Evolutionary conservation across 2,888 invertebrate species (phyloP), one percentile per base, ranked within the genome.

Genomic region (Andricus curvator): DNA sequence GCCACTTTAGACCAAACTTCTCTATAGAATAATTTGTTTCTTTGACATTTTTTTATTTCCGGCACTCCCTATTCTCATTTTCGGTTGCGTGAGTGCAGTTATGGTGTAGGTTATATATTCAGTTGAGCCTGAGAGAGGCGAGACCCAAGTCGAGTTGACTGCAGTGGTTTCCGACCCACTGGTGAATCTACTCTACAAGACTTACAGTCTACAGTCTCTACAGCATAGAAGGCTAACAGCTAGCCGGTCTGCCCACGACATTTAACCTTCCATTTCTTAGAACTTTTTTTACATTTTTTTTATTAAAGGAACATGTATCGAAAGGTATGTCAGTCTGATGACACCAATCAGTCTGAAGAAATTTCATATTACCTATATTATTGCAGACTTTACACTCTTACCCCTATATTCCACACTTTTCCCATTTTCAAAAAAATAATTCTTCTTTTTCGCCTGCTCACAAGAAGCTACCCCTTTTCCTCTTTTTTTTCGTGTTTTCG

Each of bases 251-350:
- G 84, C 85, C 85, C 85, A 80, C 83, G 84, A 84, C 83, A 82
- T 84, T 84, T 85, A 84, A 82, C 85, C 86, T 80, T 84, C 82
- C 78, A 78, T 81, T 90, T 89, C 89, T 87, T 81, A 80, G 89
- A 90, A 89, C 80, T 20, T 56, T 56, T 56, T 56, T n/a, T 51
- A 5, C 0, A 1, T 20, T 17, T 20, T 6, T 51, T 56, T 56
- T 8, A 5, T 8, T 13, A 44, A 8, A 56, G 51, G n/a, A 56
- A 51, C 51, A 51, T n/a, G 9, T n/a, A 56, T n/a, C n/a, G 17
- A 56, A 56, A 56, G 8, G 56, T 11, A n/a, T 56, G n/a, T n/a
- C 56, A n/a, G n/a, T n/a, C 56, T 56, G n/a, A n/a, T 56, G 56
- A 9, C n/a, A 56, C n/a, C 56, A 11, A n/a, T 11, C n/a, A 56